Percentiles rank a stretch among this genome's conserved stretches.
These are phyloP conservation scores for Apodemus agrarius DNA, from an alignment of 2,797 vertebrate genomes.

Conservation along the genomic window DNA sequence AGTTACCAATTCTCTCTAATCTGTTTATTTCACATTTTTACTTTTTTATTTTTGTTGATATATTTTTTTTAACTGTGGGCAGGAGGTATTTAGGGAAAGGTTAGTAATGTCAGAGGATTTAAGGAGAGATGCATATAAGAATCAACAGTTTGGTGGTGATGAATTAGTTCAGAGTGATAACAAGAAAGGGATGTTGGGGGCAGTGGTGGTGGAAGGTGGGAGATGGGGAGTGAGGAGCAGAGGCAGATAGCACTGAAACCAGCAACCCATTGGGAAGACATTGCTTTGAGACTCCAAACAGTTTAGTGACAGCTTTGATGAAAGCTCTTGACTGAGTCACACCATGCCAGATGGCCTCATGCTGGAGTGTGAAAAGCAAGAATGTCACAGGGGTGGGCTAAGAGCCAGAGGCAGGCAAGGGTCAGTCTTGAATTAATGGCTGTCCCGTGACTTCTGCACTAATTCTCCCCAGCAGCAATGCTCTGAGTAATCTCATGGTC, in stretches of 20 bases:
- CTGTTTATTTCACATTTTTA: background rate
- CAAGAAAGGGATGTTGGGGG: background rate
- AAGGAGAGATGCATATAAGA: background rate
- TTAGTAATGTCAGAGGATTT: background rate
- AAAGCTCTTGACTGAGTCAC: background rate
- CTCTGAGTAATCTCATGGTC: background rate
- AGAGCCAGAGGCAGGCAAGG: background rate
- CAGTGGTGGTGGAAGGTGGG: no score
- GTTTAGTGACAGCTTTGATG: background rate
- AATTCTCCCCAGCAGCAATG: background rate
- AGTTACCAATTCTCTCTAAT: background rate
- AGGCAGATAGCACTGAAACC: background rate
- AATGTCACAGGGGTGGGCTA: background rate
- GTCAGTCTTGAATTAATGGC: background rate
- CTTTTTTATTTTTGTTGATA: background rate
- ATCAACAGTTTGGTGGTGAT: background rate
- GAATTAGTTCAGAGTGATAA: background rate
- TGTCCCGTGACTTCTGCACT: background rate
- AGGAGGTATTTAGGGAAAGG: background rate
- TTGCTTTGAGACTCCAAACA: background rate
- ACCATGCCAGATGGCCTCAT: background rate
- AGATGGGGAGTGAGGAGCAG: no score
- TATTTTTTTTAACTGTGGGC: background rate
- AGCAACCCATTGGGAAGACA: background rate
- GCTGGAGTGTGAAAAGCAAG: background rate